Percentiles rank a stretch among this genome's conserved stretches.
phyloP scores from a whole-genome alignment of 2,888 invertebrate species.

The Siphonodentalium dalli region DNA sequence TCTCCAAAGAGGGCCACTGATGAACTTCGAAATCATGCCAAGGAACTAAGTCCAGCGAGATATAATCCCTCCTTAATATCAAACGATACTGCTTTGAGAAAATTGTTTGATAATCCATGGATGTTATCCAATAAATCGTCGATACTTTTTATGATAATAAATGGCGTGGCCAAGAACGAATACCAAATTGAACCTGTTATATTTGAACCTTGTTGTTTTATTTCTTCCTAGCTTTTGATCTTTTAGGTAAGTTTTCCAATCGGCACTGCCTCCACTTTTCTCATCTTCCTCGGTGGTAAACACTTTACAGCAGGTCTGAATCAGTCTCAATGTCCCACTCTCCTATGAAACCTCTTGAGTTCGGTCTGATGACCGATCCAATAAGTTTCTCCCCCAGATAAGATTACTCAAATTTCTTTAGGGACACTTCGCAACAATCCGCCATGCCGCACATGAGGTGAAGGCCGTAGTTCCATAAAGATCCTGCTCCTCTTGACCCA shows the following conservation, averaged over 20 bases:
- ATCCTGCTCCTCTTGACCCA: conserved; percentile 9
- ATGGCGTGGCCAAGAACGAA: conserved; percentile 16
- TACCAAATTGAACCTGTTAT: conserved; percentile 23
- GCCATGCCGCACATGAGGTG: conserved; percentile 29
- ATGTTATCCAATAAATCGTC: conserved; percentile 11
- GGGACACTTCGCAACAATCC: conserved; percentile 18
- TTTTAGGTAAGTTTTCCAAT: conserved; percentile 20
- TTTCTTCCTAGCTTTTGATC: conserved; percentile 13
- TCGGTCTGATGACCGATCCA: conserved; percentile 24
- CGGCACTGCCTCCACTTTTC: conserved; percentile 19
- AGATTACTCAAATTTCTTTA: conserved; percentile 24
- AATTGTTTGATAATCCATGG: conserved; percentile 12
- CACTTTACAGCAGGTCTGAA: conserved; percentile 21
- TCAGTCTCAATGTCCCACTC: conserved; percentile 26
- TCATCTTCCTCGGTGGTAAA: conserved; percentile 27
- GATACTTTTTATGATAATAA: conserved; percentile 9
- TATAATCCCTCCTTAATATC: conserved; percentile 17
- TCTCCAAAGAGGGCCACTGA: conserved; percentile 23
- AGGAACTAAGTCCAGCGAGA: conserved; percentile 20
- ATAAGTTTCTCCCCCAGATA: conserved; percentile 27
- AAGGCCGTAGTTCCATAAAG: conserved; percentile 23
- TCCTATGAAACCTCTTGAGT: conserved; percentile 30
- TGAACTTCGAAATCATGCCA: conserved; percentile 20
- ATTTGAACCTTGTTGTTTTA: conserved; percentile 14
- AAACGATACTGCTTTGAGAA: conserved; percentile 22